A percentile compares a stretch with the other conserved stretches of the same genome.
phyloP scores from a whole-genome alignment of 2,113 vertebrate genomes.

The Larimichthys polyactis region DNA sequence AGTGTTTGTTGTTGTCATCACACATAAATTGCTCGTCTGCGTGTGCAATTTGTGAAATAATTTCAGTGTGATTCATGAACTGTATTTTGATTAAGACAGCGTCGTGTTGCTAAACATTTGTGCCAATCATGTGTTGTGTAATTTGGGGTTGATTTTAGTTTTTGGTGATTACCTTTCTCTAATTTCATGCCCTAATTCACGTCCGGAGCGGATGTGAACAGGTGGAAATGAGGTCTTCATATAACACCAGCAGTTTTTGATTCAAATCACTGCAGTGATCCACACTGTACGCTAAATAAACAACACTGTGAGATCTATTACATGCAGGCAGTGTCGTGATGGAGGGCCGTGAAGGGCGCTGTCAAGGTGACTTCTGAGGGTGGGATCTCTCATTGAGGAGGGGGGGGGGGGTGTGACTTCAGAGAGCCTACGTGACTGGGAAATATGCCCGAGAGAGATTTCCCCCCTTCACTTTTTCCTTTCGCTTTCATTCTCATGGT shows the following conservation, averaged over 20 bases:
- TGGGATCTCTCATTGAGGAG: background rate
- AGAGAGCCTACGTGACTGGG: conserved; percentile 11
- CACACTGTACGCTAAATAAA: background rate
- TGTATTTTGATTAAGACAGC: conserved; percentile 20
- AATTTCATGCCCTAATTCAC: background rate
- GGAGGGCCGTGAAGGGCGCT: conserved; percentile 52
- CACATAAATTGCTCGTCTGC: background rate
- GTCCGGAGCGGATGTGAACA: background rate
- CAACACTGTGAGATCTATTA: conserved; percentile 12
- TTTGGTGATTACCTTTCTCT: conserved; percentile 8
- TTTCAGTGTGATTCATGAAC: background rate
- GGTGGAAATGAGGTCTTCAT: background rate
- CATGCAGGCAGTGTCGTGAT: background rate
- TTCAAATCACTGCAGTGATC: background rate
- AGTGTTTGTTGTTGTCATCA: conserved; percentile 40
- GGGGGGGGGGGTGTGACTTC: conserved; percentile 29
- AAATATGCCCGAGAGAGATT: conserved; percentile 13
- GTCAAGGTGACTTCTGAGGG: conserved; percentile 69
- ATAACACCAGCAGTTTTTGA: background rate
- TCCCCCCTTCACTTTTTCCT: background rate
- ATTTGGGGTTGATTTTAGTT: conserved; percentile 21
- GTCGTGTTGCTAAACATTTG: background rate
- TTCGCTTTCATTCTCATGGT: conserved; percentile 36
- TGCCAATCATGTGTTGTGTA: conserved; percentile 11
- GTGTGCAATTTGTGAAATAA: conserved; percentile 13